Base-by-base conservation (phyloP, 2,797 vertebrate species). In the Sebastes matsubarae region DNA sequence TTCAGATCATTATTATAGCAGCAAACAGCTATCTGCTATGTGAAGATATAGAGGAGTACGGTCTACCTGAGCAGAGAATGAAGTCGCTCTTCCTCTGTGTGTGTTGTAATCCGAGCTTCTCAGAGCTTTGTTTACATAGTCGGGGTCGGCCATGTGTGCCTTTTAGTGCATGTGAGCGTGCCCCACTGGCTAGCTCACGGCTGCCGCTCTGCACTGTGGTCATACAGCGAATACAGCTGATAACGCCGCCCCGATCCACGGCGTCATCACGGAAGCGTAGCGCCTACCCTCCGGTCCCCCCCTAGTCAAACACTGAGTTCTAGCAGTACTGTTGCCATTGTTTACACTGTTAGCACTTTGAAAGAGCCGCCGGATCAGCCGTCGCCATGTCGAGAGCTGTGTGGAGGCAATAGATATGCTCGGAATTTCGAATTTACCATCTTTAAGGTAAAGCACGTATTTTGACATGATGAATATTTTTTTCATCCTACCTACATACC, bases 271-370 rank as follows among this genome's bases (percentile, higher is more conserved):
- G 0, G 38, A 16, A 42, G 38, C 38, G 14, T 42, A 42, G 38
- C 13, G 38, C 38, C 14, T 42, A 42, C 13, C 38, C 14, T 42
- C 13, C 14, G 0, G 38, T 42, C 5, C 38, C 38, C 5, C 38
- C 6, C 38, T 42, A 6, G 38, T 0, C 0, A 42, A 42, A 42
- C 38, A 42, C 38, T 42, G 13, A 42, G 13, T 42, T 42, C 38
- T 42, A 42, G 38, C 38, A 42, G 38, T 0, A 42, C 13, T 42
- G 14, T 16, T 42, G 38, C 38, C 5, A 16, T 0, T 42, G 36
- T 1, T 38, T 38, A 12, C 36, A 38, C 36, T 38, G 13, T 38
- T 36, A 13, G 34, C 6, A 25, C 25, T 25, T 25, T 25, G 25
- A 25, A 25, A 25, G 13, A 38, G 0, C 38, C 38, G 38, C 38